Percentiles rank a stretch among this genome's conserved stretches.
Conservation (phyloP, 1,140 invertebrate species). For the Goniozus legneri region DNA sequence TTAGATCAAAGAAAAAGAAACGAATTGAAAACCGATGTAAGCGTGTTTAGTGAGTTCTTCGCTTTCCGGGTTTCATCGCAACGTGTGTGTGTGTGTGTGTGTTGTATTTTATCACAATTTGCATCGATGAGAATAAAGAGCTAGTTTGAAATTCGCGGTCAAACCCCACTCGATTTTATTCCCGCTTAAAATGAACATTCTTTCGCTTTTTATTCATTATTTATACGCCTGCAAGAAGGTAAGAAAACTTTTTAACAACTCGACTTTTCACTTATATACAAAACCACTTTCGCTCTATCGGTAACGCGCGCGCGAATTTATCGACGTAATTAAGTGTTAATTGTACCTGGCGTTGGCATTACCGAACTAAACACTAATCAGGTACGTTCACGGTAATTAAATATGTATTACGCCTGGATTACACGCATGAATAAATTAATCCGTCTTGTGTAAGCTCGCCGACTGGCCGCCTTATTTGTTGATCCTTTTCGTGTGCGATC, state of each 20-base stretch:
- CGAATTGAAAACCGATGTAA: too few relatives aligned
- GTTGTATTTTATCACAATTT: too few relatives aligned
- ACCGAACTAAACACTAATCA: conserved; percentile 3
- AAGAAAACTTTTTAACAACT: not conserved
- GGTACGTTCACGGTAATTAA: conserved; percentile 16
- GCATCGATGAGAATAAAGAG: too few relatives aligned
- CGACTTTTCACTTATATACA: too few relatives aligned
- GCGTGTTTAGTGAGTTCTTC: too few relatives aligned
- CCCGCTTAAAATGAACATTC: not conserved
- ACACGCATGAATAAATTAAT: not conserved
- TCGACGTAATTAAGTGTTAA: conserved; percentile 13
- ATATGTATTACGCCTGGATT: conserved; percentile 14
- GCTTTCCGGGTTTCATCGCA: too few relatives aligned
- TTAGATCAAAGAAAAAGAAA: too few relatives aligned
- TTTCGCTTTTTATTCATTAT: not conserved
- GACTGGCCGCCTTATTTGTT: too few relatives aligned
- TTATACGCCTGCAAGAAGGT: not conserved
- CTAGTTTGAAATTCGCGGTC: not conserved
- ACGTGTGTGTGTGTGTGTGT: too few relatives aligned
- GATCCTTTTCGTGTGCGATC: too few relatives aligned
- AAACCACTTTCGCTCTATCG: too few relatives aligned
- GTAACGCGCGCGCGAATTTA: not conserved
- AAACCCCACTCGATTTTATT: not conserved
- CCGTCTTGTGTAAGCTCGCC: not conserved
- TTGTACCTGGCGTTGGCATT: not conserved